Evolutionary conservation across 2,797 vertebrate genomes (phyloP), one percentile per base, ranked within the genome.

Genomic region (Xyrichtys novacula): DNA sequence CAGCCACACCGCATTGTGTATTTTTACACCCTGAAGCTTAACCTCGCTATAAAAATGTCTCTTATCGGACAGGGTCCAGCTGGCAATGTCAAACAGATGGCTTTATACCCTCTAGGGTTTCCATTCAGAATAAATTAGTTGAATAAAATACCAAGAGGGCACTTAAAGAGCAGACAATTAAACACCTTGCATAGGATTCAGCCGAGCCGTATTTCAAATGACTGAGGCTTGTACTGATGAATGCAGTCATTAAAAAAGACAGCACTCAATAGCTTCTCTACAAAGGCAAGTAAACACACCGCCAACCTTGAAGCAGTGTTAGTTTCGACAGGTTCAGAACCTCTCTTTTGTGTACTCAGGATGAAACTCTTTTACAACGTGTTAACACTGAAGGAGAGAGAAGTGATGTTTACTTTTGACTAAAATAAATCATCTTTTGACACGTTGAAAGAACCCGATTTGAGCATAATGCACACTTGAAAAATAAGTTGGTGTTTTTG

Each of bases 81-180:
- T 90, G 89, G 82, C 85, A 82, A 64, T 81, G 86, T 86, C 82
- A 87, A 84, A 88, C 69, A 88, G 87, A 90, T 88, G 80, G 65
- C 74, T 71, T 76, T 70, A 74, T 78, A 76, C 74, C 81, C 84
- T 78, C 65, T 55, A 68, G 83, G 83, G 78, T 82, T 87, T 88
- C 74, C 62, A 77, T 86, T 83, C 70, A 75, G 64, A 81, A 88
- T 81, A 85, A 89, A 91, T 90, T 68, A 80, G 80, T 77, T 84
- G 78, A 69, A 85, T 89, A 84, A 83, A 90, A 88, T 77, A 80
- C 59, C 70, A 83, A 74, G 69, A 77, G 71, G 72, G 70, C 71
- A 73, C 68, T 80, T 65, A 63, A 36, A 63, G 44, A 85, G 67
- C 72, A 83, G 68, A 89, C 86, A 90, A 88, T 89, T 87, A 88